Conservation (phyloP, 1,140 invertebrate genomes). For the Drosophila elegans region DNA sequence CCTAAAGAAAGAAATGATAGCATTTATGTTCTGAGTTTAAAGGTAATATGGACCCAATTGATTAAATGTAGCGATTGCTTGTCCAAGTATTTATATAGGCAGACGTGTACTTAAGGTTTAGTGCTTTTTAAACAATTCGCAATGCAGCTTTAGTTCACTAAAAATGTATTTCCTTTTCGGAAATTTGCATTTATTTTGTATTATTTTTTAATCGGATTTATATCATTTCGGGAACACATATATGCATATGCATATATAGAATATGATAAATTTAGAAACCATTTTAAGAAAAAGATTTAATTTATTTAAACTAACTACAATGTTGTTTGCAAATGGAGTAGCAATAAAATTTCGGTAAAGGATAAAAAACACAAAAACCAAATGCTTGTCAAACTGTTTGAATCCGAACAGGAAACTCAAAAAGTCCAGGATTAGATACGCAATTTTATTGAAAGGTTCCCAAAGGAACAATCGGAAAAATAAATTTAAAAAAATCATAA, state of each 20-base stretch:
- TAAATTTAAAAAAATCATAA: not conserved
- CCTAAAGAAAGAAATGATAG: not conserved
- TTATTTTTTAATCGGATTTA: no score
- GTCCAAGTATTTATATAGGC: not conserved
- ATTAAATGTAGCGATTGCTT: not conserved
- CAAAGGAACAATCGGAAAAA: no score
- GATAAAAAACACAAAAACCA: no score
- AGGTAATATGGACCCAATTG: not conserved
- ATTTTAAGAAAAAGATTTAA: not conserved
- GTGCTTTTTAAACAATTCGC: not conserved
- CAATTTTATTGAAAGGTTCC: no score
- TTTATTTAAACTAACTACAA: no score
- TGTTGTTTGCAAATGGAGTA: no score
- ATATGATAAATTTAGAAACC: no score
- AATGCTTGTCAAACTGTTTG: not conserved
- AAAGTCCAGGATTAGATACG: not conserved
- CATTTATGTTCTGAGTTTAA: not conserved
- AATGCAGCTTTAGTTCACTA: not conserved
- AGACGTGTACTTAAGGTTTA: not conserved
- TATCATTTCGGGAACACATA: no score
- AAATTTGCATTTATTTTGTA: not conserved
- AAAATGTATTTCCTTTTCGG: not conserved
- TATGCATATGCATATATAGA: no score
- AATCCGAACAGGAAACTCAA: not conserved
- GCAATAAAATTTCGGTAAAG: no score